A percentile compares a stretch with the other conserved stretches of the same genome.
Evolutionary conservation across 2,113 vertebrate genomes (phyloP).

Genomic region (Ophiodon elongatus): DNA sequence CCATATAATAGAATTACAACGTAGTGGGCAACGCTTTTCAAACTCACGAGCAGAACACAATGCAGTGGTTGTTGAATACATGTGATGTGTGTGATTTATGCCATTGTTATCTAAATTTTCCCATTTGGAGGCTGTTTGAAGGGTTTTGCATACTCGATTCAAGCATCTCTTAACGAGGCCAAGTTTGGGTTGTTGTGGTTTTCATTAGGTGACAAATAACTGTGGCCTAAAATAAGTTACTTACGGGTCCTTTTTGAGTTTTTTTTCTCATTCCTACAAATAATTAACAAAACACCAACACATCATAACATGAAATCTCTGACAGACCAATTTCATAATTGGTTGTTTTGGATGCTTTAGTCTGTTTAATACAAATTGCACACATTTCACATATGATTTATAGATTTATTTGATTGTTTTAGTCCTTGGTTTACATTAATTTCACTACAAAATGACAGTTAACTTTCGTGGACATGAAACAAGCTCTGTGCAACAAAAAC

Average conservation of each 20-base stretch:
- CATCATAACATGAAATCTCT: not conserved
- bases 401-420: not conserved
- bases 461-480: not conserved
- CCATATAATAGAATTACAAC: conserved; percentile 14
- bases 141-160: conserved; percentile 21
- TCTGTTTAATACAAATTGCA: not conserved
- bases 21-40: not conserved
- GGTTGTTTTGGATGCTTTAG: not conserved
- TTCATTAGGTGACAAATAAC: not conserved
- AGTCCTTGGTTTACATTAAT: not conserved
- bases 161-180: not conserved
- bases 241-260: not conserved
- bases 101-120: not conserved
- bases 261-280: not conserved
- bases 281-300: conserved; percentile 4
- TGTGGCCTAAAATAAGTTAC: not conserved
- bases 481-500: not conserved
- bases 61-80: not conserved
- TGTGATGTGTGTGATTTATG: not conserved
- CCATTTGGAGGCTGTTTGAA: conserved; percentile 1
- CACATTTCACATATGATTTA: not conserved
- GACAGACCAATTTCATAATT: not conserved
- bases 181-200: not conserved
- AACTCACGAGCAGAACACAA: conserved; percentile 7
- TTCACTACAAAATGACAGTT: not conserved